Percentiles rank a stretch among this genome's conserved stretches.
Evolutionary conservation across 2,113 vertebrate species (phyloP).

Genomic region (Aspidoscelis tigris): DNA sequence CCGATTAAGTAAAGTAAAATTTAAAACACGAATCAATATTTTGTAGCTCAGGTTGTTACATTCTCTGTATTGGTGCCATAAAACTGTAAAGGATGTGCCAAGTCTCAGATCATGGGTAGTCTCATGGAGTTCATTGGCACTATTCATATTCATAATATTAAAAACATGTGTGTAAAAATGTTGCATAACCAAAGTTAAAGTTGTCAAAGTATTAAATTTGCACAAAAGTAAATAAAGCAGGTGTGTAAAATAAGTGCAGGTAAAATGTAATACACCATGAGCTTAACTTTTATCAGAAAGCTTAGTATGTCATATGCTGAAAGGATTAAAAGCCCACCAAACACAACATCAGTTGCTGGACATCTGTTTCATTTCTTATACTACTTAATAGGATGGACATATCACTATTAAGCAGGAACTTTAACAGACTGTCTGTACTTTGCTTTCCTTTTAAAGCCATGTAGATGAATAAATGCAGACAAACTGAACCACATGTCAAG

Average conservation of each 20-base stretch:
- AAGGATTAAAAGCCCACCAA: conserved; percentile 47
- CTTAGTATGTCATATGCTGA: conserved; percentile 44
- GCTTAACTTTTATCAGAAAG: conserved; percentile 39
- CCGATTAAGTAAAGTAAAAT: neutral
- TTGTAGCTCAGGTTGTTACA: neutral
- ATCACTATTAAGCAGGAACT: neutral
- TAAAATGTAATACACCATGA: conserved; percentile 53
- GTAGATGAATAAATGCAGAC: neutral
- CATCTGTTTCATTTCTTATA: no score
- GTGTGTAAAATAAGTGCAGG: conserved; percentile 58
- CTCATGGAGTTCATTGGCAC: conserved; percentile 9
- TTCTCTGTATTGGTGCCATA: neutral
- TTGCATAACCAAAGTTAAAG: conserved; percentile 16
- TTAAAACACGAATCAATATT: conserved; percentile 4
- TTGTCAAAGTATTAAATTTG: conserved; percentile 26
- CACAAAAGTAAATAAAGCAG: conserved; percentile 43
- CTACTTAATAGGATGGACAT: neutral
- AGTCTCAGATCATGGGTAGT: conserved; percentile 12
- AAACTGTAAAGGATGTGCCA: conserved; percentile 3
- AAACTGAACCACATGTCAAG: neutral
- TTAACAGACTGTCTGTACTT: neutral
- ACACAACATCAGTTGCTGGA: conserved; percentile 7
- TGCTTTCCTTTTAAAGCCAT: neutral
- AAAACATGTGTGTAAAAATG: conserved; percentile 23
- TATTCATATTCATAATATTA: conserved; percentile 19